phyloP scores from a whole-genome alignment of 2,113 vertebrate genomes.

The Leptocoma aspasia region DNA sequence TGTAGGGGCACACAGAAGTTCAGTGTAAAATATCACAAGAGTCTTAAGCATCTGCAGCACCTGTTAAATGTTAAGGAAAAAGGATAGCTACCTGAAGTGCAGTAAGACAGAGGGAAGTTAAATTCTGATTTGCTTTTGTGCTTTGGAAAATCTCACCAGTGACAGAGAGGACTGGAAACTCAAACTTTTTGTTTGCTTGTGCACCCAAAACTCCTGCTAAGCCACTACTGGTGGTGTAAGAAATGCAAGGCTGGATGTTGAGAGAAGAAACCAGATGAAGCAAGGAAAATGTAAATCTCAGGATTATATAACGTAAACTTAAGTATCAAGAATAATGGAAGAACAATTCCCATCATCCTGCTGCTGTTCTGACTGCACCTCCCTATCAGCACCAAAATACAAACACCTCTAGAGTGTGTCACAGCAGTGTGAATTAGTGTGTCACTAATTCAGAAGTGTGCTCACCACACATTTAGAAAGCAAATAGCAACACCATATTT shows the following conservation, averaged over 20 bases:
- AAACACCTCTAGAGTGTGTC: neutral
- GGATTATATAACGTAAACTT: neutral
- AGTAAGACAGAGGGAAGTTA: neutral
- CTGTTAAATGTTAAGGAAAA: neutral
- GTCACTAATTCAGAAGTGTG: neutral
- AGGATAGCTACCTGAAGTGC: neutral
- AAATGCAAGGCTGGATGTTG: neutral
- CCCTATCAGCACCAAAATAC: neutral
- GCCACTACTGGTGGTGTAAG: neutral
- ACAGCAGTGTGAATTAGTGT: neutral
- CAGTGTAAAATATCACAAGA: neutral
- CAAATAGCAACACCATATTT: neutral
- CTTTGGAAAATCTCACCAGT: neutral
- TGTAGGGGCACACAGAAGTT: neutral
- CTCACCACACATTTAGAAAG: neutral
- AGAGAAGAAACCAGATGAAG: neutral
- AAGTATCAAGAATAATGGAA: neutral
- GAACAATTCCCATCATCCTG: neutral
- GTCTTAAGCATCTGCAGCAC: neutral
- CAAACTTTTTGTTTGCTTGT: neutral
- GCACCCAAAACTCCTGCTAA: neutral
- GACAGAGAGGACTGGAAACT: neutral
- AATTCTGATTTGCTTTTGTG: neutral
- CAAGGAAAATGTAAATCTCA: neutral
- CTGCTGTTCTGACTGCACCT: neutral